Percentiles rank a stretch among this genome's conserved stretches.
Conservation (phyloP, 1,140 invertebrate species). For the Chymomyza costata region DNA sequence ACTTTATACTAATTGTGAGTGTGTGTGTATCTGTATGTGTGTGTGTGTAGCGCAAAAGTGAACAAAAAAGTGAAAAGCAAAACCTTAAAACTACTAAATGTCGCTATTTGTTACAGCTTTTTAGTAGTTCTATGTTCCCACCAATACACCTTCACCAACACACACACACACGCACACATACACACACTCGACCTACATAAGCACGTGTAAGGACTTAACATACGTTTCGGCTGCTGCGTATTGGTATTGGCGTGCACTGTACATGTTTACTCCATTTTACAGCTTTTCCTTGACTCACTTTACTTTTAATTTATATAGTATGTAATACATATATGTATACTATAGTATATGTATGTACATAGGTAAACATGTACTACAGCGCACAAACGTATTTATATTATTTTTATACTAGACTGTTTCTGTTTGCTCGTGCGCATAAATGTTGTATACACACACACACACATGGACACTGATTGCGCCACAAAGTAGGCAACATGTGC, state of each 20-base stretch:
- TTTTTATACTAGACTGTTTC: slow-evolving; percentile 44
- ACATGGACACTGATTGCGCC: slow-evolving; percentile 3
- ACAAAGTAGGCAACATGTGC: slow-evolving; percentile 9
- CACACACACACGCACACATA: background rate
- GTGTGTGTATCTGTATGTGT: too few relatives aligned
- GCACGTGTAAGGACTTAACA: slow-evolving; percentile 35
- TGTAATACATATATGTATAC: slow-evolving; percentile 20
- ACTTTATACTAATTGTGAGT: too few relatives aligned
- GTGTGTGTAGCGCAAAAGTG: too few relatives aligned
- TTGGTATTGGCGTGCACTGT: slow-evolving; percentile 9
- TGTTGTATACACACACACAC: slow-evolving; percentile 3
- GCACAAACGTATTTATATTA: slow-evolving; percentile 61
- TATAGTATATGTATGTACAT: too few relatives aligned
- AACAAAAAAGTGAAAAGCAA: slow-evolving; percentile 47
- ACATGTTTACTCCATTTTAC: background rate
- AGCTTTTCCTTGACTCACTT: slow-evolving; percentile 7
- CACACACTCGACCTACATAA: slow-evolving; percentile 1
- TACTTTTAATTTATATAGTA: slow-evolving; percentile 13
- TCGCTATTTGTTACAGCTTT: slow-evolving; percentile 55
- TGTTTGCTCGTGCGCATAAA: too few relatives aligned
- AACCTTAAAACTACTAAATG: slow-evolving; percentile 32
- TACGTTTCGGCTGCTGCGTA: slow-evolving; percentile 13
- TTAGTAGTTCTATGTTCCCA: slow-evolving; percentile 16
- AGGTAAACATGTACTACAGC: too few relatives aligned
- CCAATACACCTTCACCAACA: too few relatives aligned